These are phyloP conservation scores for Halichoerus grypus DNA, from an alignment of 2,113 vertebrate species.

Conservation along the genomic window DNA sequence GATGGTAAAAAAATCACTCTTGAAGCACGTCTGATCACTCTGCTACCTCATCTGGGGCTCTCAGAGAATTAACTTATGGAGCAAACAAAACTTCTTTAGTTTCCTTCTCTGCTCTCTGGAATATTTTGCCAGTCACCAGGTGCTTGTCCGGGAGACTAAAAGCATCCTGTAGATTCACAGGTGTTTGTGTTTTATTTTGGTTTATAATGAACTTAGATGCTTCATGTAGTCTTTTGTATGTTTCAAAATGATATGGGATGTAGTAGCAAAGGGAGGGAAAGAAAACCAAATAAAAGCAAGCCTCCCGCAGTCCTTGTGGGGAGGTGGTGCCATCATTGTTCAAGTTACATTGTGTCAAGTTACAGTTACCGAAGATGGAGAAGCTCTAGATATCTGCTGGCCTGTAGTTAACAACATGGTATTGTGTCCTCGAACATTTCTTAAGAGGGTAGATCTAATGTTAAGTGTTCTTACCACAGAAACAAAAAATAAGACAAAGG, in stretches of 20 bases:
- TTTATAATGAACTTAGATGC: background rate
- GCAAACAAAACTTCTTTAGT: background rate
- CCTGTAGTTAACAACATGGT: rapidly evolving
- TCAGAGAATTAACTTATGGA: background rate
- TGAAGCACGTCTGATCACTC: background rate
- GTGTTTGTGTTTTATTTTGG: background rate
- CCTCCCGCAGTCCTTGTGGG: background rate
- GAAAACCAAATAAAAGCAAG: background rate
- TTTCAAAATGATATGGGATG: background rate
- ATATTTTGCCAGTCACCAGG: background rate
- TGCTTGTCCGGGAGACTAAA: background rate
- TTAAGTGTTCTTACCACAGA: background rate
- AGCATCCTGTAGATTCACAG: background rate
- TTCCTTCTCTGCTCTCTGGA: background rate
- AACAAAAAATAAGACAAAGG: rapidly evolving
- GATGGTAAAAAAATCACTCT: background rate
- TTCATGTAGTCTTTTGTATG: background rate
- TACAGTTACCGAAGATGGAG: background rate
- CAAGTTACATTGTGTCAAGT: no score
- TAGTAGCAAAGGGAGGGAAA: background rate
- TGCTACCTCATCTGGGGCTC: background rate
- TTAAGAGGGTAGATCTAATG: background rate
- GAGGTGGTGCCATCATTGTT: background rate
- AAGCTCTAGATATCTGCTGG: background rate
- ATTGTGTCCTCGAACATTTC: no score